Conservation (phyloP, 2,797 vertebrate species). For the Agapornis canus region DNA sequence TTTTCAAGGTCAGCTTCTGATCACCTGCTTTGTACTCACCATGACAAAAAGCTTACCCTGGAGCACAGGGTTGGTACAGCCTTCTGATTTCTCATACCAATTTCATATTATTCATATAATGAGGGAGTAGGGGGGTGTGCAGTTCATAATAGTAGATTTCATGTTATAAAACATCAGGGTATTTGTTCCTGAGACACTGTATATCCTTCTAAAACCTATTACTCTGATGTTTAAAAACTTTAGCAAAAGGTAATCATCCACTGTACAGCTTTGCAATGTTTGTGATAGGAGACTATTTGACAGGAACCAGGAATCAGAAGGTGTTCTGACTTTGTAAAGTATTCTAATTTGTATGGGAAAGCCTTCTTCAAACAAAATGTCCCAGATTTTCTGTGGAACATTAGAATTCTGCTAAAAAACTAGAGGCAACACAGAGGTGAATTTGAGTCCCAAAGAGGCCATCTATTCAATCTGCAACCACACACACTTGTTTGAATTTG, state of each 20-base stretch:
- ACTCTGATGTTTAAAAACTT: neutral
- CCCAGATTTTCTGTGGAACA: neutral
- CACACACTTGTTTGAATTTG: neutral
- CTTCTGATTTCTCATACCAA: neutral
- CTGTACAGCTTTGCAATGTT: neutral
- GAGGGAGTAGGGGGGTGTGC: neutral
- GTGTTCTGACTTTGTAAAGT: neutral
- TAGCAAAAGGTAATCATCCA: neutral
- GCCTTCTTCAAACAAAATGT: neutral
- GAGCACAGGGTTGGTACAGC: rapidly evolving
- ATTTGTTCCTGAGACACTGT: neutral
- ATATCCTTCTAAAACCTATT: neutral
- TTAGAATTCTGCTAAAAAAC: neutral
- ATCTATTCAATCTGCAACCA: neutral
- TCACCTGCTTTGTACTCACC: neutral
- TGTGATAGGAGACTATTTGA: neutral
- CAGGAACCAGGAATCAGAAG: neutral
- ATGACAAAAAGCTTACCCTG: neutral
- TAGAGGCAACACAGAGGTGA: neutral
- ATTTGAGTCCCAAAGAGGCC: neutral
- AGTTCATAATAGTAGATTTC: neutral
- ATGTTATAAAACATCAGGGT: rapidly evolving
- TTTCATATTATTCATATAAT: neutral
- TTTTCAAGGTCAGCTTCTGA: neutral
- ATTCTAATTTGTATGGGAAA: neutral